Percentiles rank a stretch among this genome's conserved stretches.
Conservation (phyloP, 1,140 invertebrate genomes). For the Magallana angulata region DNA sequence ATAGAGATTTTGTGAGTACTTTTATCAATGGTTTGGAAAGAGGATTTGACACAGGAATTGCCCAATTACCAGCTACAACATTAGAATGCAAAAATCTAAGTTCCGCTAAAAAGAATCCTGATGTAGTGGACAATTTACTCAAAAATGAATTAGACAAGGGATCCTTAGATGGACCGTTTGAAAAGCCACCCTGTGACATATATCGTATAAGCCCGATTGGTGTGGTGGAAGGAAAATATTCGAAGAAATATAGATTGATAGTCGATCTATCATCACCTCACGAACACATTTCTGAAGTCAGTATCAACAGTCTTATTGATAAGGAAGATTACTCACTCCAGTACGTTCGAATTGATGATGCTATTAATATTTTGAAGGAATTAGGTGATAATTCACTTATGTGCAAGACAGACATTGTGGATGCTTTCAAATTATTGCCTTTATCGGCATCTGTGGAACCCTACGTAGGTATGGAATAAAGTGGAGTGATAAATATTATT, state of each 20-base stretch:
- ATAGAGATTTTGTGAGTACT: slow-evolving; percentile 34
- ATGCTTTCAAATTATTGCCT: slow-evolving; percentile 53
- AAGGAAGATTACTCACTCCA: slow-evolving; percentile 40
- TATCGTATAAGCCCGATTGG: slow-evolving; percentile 54
- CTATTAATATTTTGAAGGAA: slow-evolving; percentile 41
- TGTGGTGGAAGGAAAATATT: slow-evolving; percentile 48
- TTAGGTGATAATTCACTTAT: slow-evolving; percentile 2
- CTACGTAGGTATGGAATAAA: slow-evolving; percentile 33
- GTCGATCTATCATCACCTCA: slow-evolving; percentile 54
- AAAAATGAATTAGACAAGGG: slow-evolving; percentile 51
- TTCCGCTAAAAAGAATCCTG: slow-evolving; percentile 12
- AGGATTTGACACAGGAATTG: slow-evolving; percentile 43
- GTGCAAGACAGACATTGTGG: slow-evolving; percentile 51
- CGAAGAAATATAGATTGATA: slow-evolving; percentile 50
- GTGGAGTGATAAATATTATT: slow-evolving; percentile 48
- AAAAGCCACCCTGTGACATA: background rate
- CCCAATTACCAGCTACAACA: background rate
- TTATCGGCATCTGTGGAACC: background rate
- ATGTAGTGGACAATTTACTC: background rate
- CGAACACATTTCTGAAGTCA: slow-evolving; percentile 13
- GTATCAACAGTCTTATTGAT: slow-evolving; percentile 50
- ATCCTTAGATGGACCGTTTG: slow-evolving; percentile 46
- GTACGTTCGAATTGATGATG: slow-evolving; percentile 55
- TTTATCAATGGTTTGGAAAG: slow-evolving; percentile 21
- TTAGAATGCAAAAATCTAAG: slow-evolving; percentile 48